Evolutionary conservation across 1,140 invertebrate species (phyloP).

Genomic region (Atta texana): DNA sequence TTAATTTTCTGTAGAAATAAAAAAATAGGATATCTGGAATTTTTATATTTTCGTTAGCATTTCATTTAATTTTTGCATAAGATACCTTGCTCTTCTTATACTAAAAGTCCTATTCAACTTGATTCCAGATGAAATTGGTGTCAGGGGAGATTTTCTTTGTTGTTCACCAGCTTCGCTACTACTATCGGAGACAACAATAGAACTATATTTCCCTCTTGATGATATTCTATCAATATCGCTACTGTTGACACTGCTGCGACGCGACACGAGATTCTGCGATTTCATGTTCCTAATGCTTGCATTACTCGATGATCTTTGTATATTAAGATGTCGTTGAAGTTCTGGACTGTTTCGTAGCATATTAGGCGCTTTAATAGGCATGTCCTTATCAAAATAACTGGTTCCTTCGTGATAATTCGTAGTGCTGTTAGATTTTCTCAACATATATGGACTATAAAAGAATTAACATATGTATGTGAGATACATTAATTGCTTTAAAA

Average conservation of each 20-base stretch:
- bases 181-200: constrained; percentile 74
- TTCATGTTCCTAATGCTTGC: constrained; percentile 78
- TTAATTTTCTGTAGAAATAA: constrained; percentile 19
- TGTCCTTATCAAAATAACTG: constrained; percentile 68
- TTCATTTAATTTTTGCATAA: constrained; percentile 1
- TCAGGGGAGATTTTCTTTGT: constrained; percentile 63
- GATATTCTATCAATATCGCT: constrained; percentile 71
- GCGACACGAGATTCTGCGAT: constrained; percentile 68
- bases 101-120: constrained; percentile 80
- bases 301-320: constrained; percentile 80
- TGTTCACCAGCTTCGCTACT: constrained; percentile 79
- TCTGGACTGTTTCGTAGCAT: constrained; percentile 73
- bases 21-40: not conserved
- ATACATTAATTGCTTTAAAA: not conserved
- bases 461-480: not conserved
- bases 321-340: constrained; percentile 71
- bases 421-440: constrained; percentile 79
- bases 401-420: constrained; percentile 77
- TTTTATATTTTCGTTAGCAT: not conserved
- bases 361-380: constrained; percentile 56
- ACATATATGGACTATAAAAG: constrained; percentile 77
- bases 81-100: constrained; percentile 78
- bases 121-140: constrained; percentile 77
- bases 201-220: constrained; percentile 61
- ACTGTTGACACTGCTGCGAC: constrained; percentile 79